These are phyloP conservation scores for Ceryle rudis DNA, from an alignment of 2,797 vertebrate species.

Conservation along the genomic window DNA sequence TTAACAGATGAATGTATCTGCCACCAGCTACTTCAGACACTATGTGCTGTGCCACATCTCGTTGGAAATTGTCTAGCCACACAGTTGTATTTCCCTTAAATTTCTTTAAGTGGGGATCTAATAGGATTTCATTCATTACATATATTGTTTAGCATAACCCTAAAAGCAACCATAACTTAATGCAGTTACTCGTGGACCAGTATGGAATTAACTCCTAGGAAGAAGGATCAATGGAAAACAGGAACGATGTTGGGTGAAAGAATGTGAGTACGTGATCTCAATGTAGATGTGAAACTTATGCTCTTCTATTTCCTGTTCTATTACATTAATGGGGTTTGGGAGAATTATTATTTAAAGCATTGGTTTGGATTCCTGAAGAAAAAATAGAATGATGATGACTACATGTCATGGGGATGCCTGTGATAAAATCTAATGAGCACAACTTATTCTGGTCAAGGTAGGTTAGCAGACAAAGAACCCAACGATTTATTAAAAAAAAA, in stretches of 20 bases:
- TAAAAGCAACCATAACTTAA: not conserved
- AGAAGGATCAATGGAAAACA: not conserved
- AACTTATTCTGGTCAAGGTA: not conserved
- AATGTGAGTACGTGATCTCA: not conserved
- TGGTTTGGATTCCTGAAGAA: not conserved
- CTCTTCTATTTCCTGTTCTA: not conserved
- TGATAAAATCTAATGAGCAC: not conserved
- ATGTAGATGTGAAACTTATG: not conserved
- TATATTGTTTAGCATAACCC: not conserved
- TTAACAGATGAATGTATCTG: not conserved
- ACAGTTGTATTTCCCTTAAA: not conserved
- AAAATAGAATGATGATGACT: fast-evolving
- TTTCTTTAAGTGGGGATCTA: not conserved
- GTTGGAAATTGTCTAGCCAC: fast-evolving
- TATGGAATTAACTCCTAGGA: not conserved
- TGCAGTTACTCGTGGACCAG: not conserved
- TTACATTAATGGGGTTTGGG: not conserved
- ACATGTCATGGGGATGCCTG: not conserved
- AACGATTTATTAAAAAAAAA: not conserved
- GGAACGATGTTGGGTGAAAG: not conserved
- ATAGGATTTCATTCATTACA: not conserved
- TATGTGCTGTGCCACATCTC: not conserved
- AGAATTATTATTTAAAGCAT: not conserved
- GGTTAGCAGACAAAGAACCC: not conserved
- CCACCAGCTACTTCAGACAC: not conserved